phyloP scores from a whole-genome alignment of 2,888 invertebrate genomes.

The Drosophila infuscata region DNA sequence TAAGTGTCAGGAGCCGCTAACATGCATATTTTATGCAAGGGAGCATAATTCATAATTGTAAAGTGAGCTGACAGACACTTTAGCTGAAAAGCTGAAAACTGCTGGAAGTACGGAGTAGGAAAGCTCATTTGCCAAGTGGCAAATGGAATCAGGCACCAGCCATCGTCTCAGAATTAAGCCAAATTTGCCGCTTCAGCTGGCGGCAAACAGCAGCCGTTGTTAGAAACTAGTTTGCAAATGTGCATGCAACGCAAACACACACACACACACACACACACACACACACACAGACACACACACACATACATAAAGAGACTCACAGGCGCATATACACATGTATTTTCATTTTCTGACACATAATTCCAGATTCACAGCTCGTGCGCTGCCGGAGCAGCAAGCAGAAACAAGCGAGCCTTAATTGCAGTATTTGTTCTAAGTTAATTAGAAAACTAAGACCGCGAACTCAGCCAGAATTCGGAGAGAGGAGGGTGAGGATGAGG shows the following conservation, averaged over 20 bases:
- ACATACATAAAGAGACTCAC: constrained; percentile 9
- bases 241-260: constrained; percentile 43
- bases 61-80: constrained; percentile 62
- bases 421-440: constrained; percentile 79
- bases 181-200: constrained; percentile 77
- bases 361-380: constrained; percentile 76
- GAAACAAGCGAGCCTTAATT: constrained; percentile 77
- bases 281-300: constrained; percentile 14
- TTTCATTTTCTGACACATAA: constrained; percentile 82
- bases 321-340: constrained; percentile 56
- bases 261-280: constrained; percentile 11
- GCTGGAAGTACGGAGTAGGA: constrained; percentile 14
- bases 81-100: constrained; percentile 41
- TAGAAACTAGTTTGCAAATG: constrained; percentile 67
- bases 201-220: constrained; percentile 48
- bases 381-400: constrained; percentile 53
- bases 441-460: constrained; percentile 69
- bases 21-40: constrained; percentile 67
- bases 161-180: constrained; percentile 67
- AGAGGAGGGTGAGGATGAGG: constrained; percentile 5
- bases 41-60: constrained; percentile 71
- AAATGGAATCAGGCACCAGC: constrained; percentile 49
- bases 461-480: constrained; percentile 19
- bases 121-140: constrained; percentile 36
- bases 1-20: constrained; percentile 43